Conservation (phyloP, 1,140 invertebrate genomes). For the Zaprionus inermis region DNA sequence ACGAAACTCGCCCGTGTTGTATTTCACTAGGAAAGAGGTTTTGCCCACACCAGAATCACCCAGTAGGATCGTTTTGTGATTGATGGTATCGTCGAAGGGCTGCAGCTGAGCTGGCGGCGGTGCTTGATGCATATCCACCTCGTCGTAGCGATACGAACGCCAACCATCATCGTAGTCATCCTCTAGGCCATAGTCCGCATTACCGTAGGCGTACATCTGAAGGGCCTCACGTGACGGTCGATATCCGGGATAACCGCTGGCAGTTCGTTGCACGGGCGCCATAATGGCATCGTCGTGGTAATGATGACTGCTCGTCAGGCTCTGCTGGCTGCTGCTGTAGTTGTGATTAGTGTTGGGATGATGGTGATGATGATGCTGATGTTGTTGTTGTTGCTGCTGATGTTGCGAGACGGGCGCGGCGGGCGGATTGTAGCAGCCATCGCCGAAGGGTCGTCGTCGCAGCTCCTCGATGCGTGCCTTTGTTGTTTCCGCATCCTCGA, state of each 20-base stretch:
- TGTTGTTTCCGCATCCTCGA: conserved; percentile 86
- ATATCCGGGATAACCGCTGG: conserved; percentile 92
- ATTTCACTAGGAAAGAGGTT: conserved; percentile 97
- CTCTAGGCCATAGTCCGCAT: conserved; percentile 59
- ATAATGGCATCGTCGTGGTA: conserved; percentile 75
- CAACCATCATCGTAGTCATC: conserved; percentile 79
- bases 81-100: conserved; percentile 80
- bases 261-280: conserved; percentile 84
- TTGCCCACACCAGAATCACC: conserved; percentile 97
- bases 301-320: conserved; percentile 77
- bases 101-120: conserved; percentile 48
- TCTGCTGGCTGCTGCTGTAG: conserved; percentile 59
- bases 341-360: conserved; percentile 52
- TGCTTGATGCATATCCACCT: conserved; percentile 74
- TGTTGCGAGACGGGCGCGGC: conserved; percentile 60
- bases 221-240: conserved; percentile 89
- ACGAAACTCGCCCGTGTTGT: conserved; percentile 96
- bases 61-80: conserved; percentile 85
- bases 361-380: conserved; percentile 54
- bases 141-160: conserved; percentile 83
- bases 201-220: conserved; percentile 83
- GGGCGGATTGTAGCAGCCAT: conserved; percentile 74
- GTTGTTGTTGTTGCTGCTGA: conserved; percentile 40
- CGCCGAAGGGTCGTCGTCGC: conserved; percentile 70
- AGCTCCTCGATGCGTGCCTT: conserved; percentile 76